A percentile compares a stretch with the other conserved stretches of the same genome.
phyloP scores from a whole-genome alignment of 2,888 invertebrate genomes.

The Hirtodrosophila histrioides region DNA sequence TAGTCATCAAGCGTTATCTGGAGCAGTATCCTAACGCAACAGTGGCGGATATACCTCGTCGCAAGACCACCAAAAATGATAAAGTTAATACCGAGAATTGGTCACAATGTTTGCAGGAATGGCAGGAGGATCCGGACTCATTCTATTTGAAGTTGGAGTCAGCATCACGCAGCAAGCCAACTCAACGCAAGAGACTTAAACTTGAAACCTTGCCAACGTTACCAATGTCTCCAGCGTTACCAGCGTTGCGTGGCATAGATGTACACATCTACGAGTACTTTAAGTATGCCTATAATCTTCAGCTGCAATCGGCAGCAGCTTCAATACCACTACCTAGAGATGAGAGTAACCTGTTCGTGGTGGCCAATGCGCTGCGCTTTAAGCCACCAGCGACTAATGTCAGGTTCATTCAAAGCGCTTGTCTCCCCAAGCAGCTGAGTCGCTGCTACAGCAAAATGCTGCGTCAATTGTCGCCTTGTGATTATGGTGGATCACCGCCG shows the following conservation, averaged over 20 bases:
- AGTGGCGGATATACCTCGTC: constrained; percentile 76
- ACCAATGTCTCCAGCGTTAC: too few species aligned
- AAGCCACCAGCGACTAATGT: constrained; percentile 2
- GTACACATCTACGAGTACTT: constrained; percentile 70
- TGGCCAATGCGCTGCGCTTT: constrained; percentile 48
- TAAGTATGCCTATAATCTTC: constrained; percentile 80
- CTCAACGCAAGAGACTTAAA: constrained; percentile 22
- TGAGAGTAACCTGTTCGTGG: constrained; percentile 21
- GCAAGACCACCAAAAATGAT: constrained; percentile 50
- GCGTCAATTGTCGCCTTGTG: constrained; percentile 6
- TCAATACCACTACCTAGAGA: constrained; percentile 31
- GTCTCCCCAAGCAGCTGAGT: constrained; percentile 28
- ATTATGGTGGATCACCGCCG: background rate
- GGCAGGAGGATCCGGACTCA: constrained; percentile 49
- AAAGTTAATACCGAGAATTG: constrained; percentile 79
- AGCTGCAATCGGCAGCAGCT: constrained; percentile 31
- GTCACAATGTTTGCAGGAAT: constrained; percentile 75
- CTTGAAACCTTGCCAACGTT: background rate
- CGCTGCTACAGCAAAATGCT: constrained; percentile 40
- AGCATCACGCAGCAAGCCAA: too few species aligned
- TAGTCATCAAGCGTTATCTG: constrained; percentile 86
- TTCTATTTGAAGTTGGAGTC: constrained; percentile 4
- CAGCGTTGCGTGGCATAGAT: constrained; percentile 47
- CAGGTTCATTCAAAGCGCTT: constrained; percentile 7
- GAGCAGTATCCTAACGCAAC: constrained; percentile 84